These are phyloP conservation scores for Drosophila chauvacae DNA, from an alignment of 1,140 invertebrate species.

Conservation along the genomic window DNA sequence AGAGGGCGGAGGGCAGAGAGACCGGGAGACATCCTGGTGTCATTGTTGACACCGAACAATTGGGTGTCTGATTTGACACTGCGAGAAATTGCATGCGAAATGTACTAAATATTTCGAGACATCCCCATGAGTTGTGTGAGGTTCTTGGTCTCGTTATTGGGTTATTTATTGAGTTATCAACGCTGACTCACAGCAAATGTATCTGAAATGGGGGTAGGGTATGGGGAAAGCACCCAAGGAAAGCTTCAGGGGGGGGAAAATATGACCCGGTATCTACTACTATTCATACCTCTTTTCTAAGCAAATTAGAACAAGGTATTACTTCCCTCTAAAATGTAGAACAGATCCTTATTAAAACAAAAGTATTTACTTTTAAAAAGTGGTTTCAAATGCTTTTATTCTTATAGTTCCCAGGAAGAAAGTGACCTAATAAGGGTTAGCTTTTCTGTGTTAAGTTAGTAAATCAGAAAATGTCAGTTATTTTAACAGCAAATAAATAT, in stretches of 20 bases:
- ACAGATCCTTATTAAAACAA: no score
- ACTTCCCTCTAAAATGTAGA: no score
- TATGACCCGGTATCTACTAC: not conserved
- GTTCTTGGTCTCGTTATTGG: not conserved
- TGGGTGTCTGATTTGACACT: conserved; percentile 1
- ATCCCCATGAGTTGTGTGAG: not conserved
- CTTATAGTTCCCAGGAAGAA: no score
- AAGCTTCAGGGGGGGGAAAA: not conserved
- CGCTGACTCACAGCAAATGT: not conserved
- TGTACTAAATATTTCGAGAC: not conserved
- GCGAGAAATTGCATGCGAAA: not conserved
- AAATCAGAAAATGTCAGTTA: no score
- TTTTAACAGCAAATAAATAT: not conserved
- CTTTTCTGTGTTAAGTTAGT: no score
- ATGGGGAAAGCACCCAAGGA: not conserved
- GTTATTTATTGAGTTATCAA: conserved; percentile 2
- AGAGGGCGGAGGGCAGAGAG: not conserved
- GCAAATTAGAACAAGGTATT: no score
- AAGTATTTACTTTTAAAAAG: no score
- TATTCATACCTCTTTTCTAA: no score
- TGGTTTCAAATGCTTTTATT: no score
- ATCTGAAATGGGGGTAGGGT: not conserved
- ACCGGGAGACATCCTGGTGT: not conserved
- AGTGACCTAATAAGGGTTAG: no score
- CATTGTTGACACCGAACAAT: conserved; percentile 19